Conservation (phyloP, 2,113 vertebrate genomes). For the Pollimyrus isidori region DNA sequence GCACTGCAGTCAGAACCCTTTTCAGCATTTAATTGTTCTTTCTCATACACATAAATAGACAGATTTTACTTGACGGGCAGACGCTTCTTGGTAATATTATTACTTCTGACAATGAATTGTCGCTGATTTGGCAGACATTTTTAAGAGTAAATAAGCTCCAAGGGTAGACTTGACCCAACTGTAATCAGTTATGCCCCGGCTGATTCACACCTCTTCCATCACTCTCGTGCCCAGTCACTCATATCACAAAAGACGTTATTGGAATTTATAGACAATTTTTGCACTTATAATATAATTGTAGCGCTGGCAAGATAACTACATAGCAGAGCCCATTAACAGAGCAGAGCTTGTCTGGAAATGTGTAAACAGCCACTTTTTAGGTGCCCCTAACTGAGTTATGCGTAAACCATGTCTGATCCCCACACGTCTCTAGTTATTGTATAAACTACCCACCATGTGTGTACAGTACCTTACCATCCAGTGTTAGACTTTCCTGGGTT, state of each 20-base stretch:
- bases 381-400: not conserved
- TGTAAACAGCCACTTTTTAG: not conserved
- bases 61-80: not conserved
- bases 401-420: not conserved
- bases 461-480: not conserved
- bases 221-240: not conserved
- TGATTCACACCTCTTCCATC: not conserved
- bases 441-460: not conserved
- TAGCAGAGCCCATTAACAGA: not conserved
- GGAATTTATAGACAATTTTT: not conserved
- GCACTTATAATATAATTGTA: not conserved
- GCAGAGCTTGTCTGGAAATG: not conserved
- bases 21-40: not conserved
- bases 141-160: not conserved
- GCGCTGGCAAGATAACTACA: not conserved
- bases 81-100: not conserved
- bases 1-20: not conserved
- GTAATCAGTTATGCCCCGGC: not conserved
- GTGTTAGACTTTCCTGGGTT: not conserved
- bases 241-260: not conserved
- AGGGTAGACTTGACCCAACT: not conserved
- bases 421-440: not conserved
- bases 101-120: not conserved
- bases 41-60: not conserved
- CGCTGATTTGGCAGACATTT: not conserved